Evolutionary conservation across 1,140 invertebrate genomes (phyloP).

Genomic region (Aphelinus atriplicis): DNA sequence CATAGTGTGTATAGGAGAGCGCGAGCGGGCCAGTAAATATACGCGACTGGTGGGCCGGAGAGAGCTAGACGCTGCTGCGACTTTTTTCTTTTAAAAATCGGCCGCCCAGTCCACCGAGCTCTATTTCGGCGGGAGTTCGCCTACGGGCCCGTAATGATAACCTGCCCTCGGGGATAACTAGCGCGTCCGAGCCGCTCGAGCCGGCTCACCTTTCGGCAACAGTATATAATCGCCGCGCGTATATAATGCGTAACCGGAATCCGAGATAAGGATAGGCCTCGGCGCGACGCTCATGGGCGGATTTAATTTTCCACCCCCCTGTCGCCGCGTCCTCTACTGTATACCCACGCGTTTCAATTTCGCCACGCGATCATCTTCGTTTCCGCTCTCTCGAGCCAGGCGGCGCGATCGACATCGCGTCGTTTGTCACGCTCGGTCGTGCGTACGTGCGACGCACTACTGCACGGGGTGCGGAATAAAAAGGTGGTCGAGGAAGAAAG

Average conservation of each 20-base stretch:
- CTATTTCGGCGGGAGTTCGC: constrained; percentile 8
- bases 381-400: too few species aligned
- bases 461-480: not conserved
- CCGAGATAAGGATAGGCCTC: too few species aligned
- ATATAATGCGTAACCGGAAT: too few species aligned
- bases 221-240: not conserved
- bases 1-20: not conserved
- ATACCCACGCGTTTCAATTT: too few species aligned
- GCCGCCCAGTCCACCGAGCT: not conserved
- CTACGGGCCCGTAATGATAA: constrained; percentile 18
- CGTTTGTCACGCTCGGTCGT: not conserved
- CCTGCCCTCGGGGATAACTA: constrained; percentile 28
- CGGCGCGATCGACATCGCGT: too few species aligned
- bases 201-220: not conserved
- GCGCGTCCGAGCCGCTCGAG: constrained; percentile 9
- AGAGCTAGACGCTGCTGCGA: too few species aligned
- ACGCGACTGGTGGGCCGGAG: too few species aligned
- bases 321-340: too few species aligned
- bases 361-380: too few species aligned
- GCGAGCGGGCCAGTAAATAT: not conserved
- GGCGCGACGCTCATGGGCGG: too few species aligned
- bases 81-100: too few species aligned
- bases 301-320: too few species aligned
- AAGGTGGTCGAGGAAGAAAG: constrained; percentile 37
- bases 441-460: not conserved